Conservation (phyloP, 2,888 invertebrate genomes). For the Geophilus truncorum region DNA sequence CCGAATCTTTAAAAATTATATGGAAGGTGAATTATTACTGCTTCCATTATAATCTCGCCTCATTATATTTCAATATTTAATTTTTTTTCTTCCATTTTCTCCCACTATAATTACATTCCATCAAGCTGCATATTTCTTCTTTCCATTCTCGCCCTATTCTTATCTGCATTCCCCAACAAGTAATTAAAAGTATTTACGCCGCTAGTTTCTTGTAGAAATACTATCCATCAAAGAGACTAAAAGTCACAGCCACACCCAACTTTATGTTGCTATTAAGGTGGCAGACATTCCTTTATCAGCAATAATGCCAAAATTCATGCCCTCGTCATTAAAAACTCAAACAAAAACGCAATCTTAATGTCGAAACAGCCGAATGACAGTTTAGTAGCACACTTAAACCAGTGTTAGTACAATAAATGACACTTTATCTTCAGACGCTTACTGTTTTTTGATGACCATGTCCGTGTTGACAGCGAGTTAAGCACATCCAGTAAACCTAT, state of each 20-base stretch:
- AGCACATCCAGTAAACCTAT: no score
- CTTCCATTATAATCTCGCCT: conserved; percentile 33
- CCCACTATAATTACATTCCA: not conserved
- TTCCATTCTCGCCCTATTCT: not conserved
- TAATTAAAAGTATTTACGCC: not conserved
- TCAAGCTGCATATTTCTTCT: not conserved
- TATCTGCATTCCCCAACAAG: not conserved
- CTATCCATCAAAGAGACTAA: not conserved
- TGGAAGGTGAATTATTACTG: conserved; percentile 62
- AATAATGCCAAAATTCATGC: not conserved
- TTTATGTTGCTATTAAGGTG: not conserved
- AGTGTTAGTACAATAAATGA: no score
- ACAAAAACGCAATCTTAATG: no score
- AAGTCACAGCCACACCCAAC: not conserved
- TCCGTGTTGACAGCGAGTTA: no score
- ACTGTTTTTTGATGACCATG: no score
- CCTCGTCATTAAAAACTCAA: not conserved
- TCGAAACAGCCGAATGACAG: no score
- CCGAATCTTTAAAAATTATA: conserved; percentile 64
- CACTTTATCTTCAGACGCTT: no score
- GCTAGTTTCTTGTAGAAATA: not conserved
- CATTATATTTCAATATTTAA: not conserved
- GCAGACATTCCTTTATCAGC: not conserved
- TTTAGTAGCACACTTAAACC: no score
- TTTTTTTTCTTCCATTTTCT: not conserved